Evolutionary conservation across 2,888 invertebrate species (phyloP).

Genomic region (Hyposoter dolosus): DNA sequence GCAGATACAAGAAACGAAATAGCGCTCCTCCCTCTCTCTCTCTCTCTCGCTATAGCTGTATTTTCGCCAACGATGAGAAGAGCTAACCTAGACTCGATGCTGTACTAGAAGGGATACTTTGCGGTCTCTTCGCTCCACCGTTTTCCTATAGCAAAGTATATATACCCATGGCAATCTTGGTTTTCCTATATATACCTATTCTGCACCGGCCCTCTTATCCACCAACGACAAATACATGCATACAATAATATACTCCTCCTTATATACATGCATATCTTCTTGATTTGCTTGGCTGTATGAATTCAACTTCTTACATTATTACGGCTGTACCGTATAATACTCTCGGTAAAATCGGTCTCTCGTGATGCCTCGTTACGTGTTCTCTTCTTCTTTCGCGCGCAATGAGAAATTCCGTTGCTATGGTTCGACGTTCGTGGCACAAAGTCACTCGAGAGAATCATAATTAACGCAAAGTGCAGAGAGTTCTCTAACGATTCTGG

Average conservation of each 20-base stretch:
- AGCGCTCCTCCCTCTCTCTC: constrained; percentile 26
- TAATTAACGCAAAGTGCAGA: constrained; percentile 35
- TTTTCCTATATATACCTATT: constrained; percentile 34
- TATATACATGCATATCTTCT: background rate
- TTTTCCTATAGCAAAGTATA: constrained; percentile 55
- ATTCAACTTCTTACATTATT: constrained; percentile 18
- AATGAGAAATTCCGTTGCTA: constrained; percentile 41
- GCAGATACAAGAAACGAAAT: constrained; percentile 59
- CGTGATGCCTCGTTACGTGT: constrained; percentile 28
- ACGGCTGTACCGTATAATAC: constrained; percentile 28
- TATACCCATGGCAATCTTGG: constrained; percentile 59
- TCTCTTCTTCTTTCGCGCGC: constrained; percentile 46
- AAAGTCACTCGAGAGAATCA: constrained; percentile 20
- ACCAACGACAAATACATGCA: constrained; percentile 25
- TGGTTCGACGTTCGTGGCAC: constrained; percentile 18
- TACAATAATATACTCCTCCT: background rate
- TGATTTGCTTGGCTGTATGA: background rate
- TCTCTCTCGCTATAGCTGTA: background rate
- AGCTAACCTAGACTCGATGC: constrained; percentile 53
- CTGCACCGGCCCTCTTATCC: constrained; percentile 32
- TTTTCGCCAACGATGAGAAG: constrained; percentile 41
- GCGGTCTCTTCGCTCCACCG: constrained; percentile 61
- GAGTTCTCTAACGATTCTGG: background rate
- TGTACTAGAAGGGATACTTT: constrained; percentile 52
- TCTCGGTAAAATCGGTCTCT: constrained; percentile 28